Conservation (phyloP, 2,113 vertebrate species). For the Hyperopisus bebe region DNA sequence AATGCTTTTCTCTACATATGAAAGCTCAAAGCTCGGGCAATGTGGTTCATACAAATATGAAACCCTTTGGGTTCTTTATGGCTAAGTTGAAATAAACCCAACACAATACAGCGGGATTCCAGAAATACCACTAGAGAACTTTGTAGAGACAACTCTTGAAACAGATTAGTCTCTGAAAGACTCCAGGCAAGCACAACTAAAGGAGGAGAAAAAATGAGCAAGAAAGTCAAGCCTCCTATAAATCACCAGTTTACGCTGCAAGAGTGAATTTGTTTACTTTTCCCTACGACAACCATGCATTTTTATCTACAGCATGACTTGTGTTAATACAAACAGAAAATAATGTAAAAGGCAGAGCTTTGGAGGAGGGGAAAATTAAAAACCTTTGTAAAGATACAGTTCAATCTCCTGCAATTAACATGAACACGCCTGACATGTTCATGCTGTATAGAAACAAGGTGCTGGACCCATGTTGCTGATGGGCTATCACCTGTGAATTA, state of each 20-base stretch:
- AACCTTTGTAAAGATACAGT: background rate
- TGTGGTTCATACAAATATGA: background rate
- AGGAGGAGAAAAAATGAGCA: background rate
- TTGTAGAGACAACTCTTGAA: background rate
- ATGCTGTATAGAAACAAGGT: background rate
- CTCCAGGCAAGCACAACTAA: background rate
- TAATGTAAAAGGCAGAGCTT: background rate
- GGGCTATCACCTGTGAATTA: background rate
- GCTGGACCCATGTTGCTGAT: background rate
- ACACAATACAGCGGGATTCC: background rate
- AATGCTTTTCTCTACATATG: background rate
- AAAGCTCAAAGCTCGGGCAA: background rate
- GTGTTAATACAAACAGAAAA: background rate
- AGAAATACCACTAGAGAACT: background rate
- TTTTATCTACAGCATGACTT: background rate
- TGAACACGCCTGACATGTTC: background rate
- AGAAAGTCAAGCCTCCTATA: background rate
- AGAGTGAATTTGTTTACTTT: background rate
- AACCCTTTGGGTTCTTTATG: background rate
- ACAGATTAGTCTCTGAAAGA: background rate
- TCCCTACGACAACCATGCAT: background rate
- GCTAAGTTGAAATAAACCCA: background rate
- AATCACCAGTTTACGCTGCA: background rate
- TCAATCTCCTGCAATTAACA: background rate
- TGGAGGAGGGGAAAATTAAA: background rate